Evolutionary conservation across 1,140 invertebrate species (phyloP).

Genomic region (Probaryconus sp.): DNA sequence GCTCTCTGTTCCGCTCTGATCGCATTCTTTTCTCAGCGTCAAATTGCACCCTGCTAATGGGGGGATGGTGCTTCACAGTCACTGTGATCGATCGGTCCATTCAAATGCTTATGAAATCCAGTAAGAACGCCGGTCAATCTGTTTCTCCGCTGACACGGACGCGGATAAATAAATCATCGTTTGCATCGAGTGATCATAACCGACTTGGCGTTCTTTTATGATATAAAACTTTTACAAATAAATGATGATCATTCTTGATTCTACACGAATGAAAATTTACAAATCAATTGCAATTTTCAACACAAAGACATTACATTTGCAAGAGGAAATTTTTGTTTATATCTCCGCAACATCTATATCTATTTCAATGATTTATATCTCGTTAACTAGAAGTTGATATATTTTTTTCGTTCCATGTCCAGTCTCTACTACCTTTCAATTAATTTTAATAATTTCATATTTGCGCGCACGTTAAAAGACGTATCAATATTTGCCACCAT

Average conservation of each 20-base stretch:
- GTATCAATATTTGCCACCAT: conserved; percentile 50
- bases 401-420: conserved; percentile 19
- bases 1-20: conserved; percentile 35
- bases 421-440: conserved; percentile 10
- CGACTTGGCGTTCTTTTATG: too few species aligned
- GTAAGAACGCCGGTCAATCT: conserved; percentile 67
- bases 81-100: conserved; percentile 76
- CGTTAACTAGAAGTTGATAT: too few species aligned
- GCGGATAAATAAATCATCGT: conserved; percentile 76
- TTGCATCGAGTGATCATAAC: conserved; percentile 31
- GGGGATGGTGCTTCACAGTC: conserved; percentile 69
- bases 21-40: conserved; percentile 29
- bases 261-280: too few species aligned
- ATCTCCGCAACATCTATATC: too few species aligned
- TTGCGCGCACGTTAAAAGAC: conserved; percentile 38
- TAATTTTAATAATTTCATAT: conserved; percentile 49
- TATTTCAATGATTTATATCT: conserved; percentile 9
- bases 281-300: too few species aligned
- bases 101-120: conserved; percentile 76
- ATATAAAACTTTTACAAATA: too few species aligned
- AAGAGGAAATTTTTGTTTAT: too few species aligned
- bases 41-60: conserved; percentile 75
- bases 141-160: conserved; percentile 73
- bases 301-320: too few species aligned
- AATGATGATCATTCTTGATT: too few species aligned